These are phyloP conservation scores for Buphagus erythrorhynchus DNA, from an alignment of 2,797 vertebrate genomes.

Conservation along the genomic window DNA sequence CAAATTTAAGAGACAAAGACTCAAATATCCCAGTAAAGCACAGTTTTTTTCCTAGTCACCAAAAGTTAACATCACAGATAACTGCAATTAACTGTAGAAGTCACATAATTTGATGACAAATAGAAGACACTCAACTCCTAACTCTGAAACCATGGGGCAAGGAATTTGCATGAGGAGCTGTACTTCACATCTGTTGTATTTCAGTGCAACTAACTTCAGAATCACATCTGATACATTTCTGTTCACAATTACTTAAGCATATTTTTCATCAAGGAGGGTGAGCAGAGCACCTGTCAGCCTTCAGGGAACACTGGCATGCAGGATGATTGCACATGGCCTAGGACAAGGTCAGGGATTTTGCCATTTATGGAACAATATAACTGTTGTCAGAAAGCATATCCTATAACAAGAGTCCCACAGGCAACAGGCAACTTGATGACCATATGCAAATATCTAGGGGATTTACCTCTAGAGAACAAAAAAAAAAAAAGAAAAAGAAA, in stretches of 20 bases:
- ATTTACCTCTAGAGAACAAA: fast-evolving
- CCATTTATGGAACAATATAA: background rate
- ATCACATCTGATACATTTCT: background rate
- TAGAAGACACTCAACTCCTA: background rate
- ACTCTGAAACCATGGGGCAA: background rate
- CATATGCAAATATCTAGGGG: background rate
- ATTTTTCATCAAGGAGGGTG: background rate
- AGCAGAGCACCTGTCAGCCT: background rate
- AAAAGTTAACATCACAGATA: background rate
- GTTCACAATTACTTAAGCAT: background rate
- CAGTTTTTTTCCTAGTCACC: background rate
- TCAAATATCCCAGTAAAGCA: background rate
- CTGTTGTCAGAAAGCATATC: background rate
- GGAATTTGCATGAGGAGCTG: background rate
- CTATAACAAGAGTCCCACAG: background rate
- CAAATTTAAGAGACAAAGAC: background rate
- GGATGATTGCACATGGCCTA: background rate
- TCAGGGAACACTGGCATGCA: background rate
- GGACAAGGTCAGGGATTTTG: background rate
- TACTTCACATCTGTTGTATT: background rate
- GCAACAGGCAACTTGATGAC: background rate
- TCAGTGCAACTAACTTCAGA: background rate
- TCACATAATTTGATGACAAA: background rate
- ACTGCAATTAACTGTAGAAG: background rate
- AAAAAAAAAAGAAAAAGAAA: too few species aligned